phyloP scores from a whole-genome alignment of 2,888 invertebrate species.

The Eristalinus sepulchralis region DNA sequence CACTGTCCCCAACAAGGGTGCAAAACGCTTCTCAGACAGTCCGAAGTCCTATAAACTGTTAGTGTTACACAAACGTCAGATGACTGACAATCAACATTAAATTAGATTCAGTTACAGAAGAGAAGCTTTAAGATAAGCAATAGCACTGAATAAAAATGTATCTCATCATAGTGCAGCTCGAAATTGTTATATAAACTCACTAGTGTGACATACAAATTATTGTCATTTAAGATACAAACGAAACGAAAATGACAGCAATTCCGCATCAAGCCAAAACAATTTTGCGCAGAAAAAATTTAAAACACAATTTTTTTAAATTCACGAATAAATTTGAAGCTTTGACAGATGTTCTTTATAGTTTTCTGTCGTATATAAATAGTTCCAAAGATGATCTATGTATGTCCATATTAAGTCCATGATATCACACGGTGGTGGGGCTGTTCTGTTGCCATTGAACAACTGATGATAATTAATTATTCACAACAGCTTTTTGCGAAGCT shows the following conservation, averaged over 20 bases:
- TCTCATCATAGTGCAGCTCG: constrained; percentile 32
- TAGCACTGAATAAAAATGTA: constrained; percentile 30
- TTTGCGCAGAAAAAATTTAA: constrained; percentile 37
- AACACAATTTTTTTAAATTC: constrained; percentile 38
- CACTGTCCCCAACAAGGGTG: constrained; percentile 30
- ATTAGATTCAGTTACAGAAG: constrained; percentile 45
- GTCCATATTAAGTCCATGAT: constrained; percentile 52
- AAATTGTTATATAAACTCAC: constrained; percentile 57
- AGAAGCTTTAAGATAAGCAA: constrained; percentile 19
- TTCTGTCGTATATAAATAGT: constrained; percentile 20
- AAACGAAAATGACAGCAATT: constrained; percentile 9
- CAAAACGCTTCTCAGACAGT: constrained; percentile 27
- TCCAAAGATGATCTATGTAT: background rate
- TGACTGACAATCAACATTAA: constrained; percentile 56
- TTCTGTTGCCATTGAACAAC: constrained; percentile 21
- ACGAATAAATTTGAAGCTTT: constrained; percentile 19
- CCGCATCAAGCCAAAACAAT: constrained; percentile 11
- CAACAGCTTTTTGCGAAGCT: constrained; percentile 2
- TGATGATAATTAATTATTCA: constrained; percentile 32
- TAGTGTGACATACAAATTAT: constrained; percentile 57
- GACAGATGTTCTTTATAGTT: constrained; percentile 6
- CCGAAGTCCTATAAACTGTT: constrained; percentile 39
- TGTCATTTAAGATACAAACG: constrained; percentile 1
- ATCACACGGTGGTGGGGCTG: constrained; percentile 35
- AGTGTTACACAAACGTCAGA: constrained; percentile 44